Base-by-base conservation (phyloP, 2,888 invertebrate species). In the Julus scandinavius region DNA sequence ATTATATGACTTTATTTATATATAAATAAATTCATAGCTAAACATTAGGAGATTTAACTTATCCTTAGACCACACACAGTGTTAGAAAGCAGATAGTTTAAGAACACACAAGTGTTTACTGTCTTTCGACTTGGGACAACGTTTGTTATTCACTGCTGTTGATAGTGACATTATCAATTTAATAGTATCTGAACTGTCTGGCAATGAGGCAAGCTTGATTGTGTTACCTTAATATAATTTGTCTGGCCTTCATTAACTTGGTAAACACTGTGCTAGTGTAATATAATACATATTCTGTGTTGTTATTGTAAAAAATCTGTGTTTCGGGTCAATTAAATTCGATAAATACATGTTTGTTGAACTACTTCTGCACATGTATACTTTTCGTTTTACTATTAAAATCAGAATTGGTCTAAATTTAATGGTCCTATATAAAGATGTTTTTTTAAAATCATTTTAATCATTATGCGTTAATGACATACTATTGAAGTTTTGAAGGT, bases 251-350 rank as follows among this genome's bases (percentile, higher is more conserved):
- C 54, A 54, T 54, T 54, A 54, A 54, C 54, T 54, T 54, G 11
- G 6, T 54, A 54, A 54, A 54, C 45, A 45, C 45, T 45, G 45
- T 45, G 7, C 29, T 29, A 29, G 29, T 29, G 29, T 29, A 29
- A 29, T 29, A 13, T 49, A 49, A 13, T 49, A 13, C 49, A 54
- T 15, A 17, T 54, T 54, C 4, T 54, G 17, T 15, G 0, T 29
- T 54, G 9, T 54, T 54, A 54, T 3, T 17, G 17, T 15, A 54
- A 17, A 54, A 54, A n/a, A 63, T 5, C n/a, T 17, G n/a, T n/a
- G 63, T 63, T n/a, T n/a, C n/a, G 63, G 63, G 63, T 63, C 63
- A 63, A n/a, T n/a, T 63, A n/a, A 63, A 63, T n/a, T 63, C 6
- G 6, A n/a, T n/a, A n/a, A 17, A 63, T 63, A 17, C 29, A 29